phyloP scores from a whole-genome alignment of 2,797 vertebrate genomes.

The Pseudocheirus occidentalis region DNA sequence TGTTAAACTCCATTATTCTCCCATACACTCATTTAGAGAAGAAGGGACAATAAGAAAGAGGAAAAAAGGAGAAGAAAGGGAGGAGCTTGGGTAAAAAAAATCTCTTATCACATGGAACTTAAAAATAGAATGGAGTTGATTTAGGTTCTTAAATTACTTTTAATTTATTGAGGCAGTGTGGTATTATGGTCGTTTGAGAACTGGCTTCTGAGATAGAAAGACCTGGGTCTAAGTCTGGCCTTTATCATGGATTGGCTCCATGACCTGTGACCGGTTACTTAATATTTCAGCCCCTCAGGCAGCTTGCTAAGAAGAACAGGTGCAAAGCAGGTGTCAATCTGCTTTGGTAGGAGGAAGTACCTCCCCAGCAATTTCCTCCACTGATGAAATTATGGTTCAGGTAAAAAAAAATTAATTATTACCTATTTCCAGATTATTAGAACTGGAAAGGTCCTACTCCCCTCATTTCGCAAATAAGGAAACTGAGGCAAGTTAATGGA shows the following conservation, averaged over 20 bases:
- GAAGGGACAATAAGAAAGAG: neutral
- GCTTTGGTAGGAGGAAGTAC: neutral
- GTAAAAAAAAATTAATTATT: neutral
- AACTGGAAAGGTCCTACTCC: neutral
- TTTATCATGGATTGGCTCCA: neutral
- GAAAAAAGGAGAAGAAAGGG: neutral
- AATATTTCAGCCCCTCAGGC: neutral
- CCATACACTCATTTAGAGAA: neutral
- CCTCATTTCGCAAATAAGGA: neutral
- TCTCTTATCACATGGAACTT: neutral
- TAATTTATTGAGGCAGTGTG: neutral
- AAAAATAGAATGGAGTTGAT: neutral
- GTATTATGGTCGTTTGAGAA: neutral
- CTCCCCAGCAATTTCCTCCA: neutral
- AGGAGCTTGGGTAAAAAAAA: neutral
- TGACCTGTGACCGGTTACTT: neutral
- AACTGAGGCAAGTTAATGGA: neutral
- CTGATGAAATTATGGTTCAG: neutral
- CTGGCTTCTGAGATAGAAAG: neutral
- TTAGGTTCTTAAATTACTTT: neutral
- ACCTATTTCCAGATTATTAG: neutral
- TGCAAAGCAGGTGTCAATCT: neutral
- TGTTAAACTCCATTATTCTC: neutral
- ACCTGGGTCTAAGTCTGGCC: neutral
- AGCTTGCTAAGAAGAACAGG: neutral